Evolutionary conservation across 2,113 vertebrate genomes (phyloP).

Genomic region (Dicrurus megarhynchus): DNA sequence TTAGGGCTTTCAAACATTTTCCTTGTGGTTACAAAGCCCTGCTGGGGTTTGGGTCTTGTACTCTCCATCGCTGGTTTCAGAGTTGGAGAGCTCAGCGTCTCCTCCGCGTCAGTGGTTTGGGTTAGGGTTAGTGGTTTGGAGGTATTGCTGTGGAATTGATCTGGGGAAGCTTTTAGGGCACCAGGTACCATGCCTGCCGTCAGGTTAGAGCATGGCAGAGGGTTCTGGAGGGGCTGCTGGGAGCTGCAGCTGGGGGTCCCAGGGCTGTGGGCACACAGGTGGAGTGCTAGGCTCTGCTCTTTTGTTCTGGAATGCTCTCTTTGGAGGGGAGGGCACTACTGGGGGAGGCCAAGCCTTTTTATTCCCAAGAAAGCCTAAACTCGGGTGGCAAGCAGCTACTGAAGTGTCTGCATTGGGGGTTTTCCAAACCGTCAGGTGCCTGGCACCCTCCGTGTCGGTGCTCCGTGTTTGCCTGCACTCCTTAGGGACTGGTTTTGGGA

Average conservation of each 20-base stretch:
- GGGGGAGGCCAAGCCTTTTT: neutral
- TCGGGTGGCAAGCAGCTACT: neutral
- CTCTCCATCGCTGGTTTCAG: fast-evolving
- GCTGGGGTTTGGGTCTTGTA: too few relatives aligned
- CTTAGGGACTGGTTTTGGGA: neutral
- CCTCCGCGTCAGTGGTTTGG: fast-evolving
- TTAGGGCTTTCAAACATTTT: neutral
- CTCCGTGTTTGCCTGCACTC: fast-evolving
- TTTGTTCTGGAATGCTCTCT: neutral
- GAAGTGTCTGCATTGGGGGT: fast-evolving
- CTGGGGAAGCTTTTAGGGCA: neutral
- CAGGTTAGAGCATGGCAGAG: fast-evolving
- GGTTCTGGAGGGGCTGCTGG: neutral
- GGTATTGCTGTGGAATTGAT: too few relatives aligned
- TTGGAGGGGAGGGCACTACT: neutral
- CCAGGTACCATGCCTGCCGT: fast-evolving
- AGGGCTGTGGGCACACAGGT: fast-evolving
- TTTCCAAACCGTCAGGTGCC: neutral
- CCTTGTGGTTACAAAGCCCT: neutral
- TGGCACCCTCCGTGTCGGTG: fast-evolving
- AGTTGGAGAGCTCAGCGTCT: neutral
- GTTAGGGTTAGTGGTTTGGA: neutral
- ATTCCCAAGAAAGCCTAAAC: neutral
- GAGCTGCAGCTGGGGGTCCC: neutral
- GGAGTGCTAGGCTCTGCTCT: neutral